A percentile compares a stretch with the other conserved stretches of the same genome.
Conservation (phyloP, 2,888 invertebrate species). For the Pediacus dermestoides region DNA sequence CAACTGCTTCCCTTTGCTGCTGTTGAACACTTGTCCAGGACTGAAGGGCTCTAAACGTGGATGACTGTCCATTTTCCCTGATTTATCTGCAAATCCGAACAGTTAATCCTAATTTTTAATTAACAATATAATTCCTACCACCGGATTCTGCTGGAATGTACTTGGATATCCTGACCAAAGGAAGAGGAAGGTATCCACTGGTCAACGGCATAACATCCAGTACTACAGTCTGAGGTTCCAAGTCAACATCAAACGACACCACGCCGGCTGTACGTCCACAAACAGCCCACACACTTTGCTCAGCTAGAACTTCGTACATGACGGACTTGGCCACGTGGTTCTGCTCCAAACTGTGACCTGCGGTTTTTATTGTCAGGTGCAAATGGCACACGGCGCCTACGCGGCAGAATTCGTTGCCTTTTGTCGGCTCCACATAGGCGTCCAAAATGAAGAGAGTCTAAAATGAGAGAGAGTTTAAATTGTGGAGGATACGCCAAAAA, state of each 20-base stretch:
- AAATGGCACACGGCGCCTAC: constrained; percentile 85
- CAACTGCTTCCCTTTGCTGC: constrained; percentile 85
- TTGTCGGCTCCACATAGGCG: constrained; percentile 73
- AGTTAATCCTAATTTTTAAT: constrained; percentile 7
- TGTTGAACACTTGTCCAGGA: constrained; percentile 89
- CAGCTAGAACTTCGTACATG: constrained; percentile 92
- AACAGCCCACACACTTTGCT: constrained; percentile 91
- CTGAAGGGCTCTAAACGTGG: constrained; percentile 85
- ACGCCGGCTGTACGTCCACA: constrained; percentile 85
- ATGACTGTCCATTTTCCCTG: constrained; percentile 56
- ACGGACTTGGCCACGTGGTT: constrained; percentile 55
- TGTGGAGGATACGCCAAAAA: constrained; percentile 5
- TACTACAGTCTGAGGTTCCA: constrained; percentile 66
- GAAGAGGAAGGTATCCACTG: constrained; percentile 85
- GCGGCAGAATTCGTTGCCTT: constrained; percentile 80
- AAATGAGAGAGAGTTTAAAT: constrained; percentile 28
- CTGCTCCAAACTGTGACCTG: constrained; percentile 24
- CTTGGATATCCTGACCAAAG: constrained; percentile 81
- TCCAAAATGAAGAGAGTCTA: constrained; percentile 79
- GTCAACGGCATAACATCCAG: constrained; percentile 92
- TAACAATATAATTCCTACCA: background rate
- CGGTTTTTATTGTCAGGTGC: constrained; percentile 63
- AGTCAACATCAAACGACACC: constrained; percentile 46
- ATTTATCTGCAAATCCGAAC: constrained; percentile 49
- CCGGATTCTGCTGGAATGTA: constrained; percentile 72